Evolutionary conservation across 2,797 vertebrate species (phyloP).

Genomic region (Streptopelia turtur): DNA sequence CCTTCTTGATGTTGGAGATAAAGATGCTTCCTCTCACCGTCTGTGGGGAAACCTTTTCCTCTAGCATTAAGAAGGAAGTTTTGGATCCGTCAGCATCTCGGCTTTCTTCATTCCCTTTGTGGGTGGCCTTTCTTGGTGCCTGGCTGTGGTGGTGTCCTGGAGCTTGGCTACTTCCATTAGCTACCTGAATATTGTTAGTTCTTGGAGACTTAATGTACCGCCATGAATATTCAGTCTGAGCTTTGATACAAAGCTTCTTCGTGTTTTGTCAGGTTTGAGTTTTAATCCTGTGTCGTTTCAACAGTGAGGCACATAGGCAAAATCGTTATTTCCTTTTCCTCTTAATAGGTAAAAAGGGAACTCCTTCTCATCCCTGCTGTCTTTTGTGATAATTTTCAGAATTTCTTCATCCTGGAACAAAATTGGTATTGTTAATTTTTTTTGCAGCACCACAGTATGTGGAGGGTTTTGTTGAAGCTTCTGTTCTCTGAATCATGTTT

Average conservation of each 20-base stretch:
- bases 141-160: background rate
- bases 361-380: background rate
- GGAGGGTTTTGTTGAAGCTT: background rate
- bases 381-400: background rate
- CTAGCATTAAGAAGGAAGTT: background rate
- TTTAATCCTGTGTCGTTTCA: background rate
- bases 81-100: rapidly evolving
- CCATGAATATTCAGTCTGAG: background rate
- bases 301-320: background rate
- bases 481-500: background rate
- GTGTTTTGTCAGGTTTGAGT: background rate
- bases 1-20: background rate
- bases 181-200: background rate
- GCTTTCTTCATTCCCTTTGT: background rate
- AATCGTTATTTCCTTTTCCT: background rate
- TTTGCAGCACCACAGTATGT: background rate
- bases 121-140: background rate
- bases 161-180: background rate
- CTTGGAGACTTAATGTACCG: background rate
- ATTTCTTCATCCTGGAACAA: background rate
- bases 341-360: background rate
- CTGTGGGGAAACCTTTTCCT: background rate
- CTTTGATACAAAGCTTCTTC: background rate
- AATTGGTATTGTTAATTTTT: background rate
- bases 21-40: background rate